Evolutionary conservation across 2,888 invertebrate genomes (phyloP), one percentile per base, ranked within the genome.

Genomic region (Amblyteles armatorius): DNA sequence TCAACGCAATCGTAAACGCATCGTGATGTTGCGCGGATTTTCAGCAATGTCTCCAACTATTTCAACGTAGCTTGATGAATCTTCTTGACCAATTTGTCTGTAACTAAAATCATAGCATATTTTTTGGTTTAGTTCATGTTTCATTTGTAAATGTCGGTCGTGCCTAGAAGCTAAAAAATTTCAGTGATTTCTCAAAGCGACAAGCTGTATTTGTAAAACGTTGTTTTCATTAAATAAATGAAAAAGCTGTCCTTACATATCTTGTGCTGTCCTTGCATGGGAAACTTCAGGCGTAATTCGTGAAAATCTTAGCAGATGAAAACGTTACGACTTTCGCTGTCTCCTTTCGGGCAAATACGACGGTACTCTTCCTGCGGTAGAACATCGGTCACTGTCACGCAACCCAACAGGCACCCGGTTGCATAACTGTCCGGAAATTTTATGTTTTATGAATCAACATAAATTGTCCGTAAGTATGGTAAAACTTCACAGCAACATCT

Each of bases 251-350:
- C 95, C 97, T 96, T 95, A 98, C 98, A 99, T 91, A 99, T 98
- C 94, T 99, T 99, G 93, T 98, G 98, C 90, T 97, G 96, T 60
- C 99, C 99, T 93, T 97, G 96, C 87, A 99, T 96, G 0, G 99
- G 98, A 92, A 99, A 97, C 89, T 97, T 96, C n/a, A 99, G 95
- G 0, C 97, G 95, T 88, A 99, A 94, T 90, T 97, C 96, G 90
- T 96, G 95, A 0, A 97, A 97, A 94, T 97, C 97, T 33, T 97
- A 96, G 93, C 99, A 99, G 77, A 99, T 96, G 91, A 99, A 97
- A 73, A 99, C 98, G 94, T 96, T 99, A 0, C 98, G 98, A 92
- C 97, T 97, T 71, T 96, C 96, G 80, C 97, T 97, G 94, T 99
- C 98, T 0, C 98, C 98, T 11, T 96, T 95, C 0, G 98, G 98